Evolutionary conservation across 2,888 invertebrate genomes (phyloP).

Genomic region (Aphrophora alni): DNA sequence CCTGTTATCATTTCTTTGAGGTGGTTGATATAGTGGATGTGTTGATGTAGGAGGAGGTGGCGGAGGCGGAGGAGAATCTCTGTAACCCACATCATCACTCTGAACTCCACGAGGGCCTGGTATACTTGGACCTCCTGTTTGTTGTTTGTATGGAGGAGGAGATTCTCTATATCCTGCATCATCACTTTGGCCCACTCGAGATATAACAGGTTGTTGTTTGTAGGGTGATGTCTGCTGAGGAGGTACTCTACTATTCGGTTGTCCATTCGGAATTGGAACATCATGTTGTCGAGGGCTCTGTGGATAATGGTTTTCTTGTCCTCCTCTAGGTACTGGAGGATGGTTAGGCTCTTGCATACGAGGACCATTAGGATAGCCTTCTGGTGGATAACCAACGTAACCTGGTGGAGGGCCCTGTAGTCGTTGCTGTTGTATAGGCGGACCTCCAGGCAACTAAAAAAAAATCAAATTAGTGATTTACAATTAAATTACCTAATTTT

Average conservation of each 20-base stretch:
- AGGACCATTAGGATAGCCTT: slow-evolving; percentile 46
- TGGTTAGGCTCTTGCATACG: neutral
- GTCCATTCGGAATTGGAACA: neutral
- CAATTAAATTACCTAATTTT: too few species aligned
- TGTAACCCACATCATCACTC: slow-evolving; percentile 28
- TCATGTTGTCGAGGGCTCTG: slow-evolving; percentile 29
- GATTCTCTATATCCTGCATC: slow-evolving; percentile 50
- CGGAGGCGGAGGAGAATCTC: slow-evolving; percentile 61
- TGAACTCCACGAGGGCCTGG: slow-evolving; percentile 38
- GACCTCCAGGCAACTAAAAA: slow-evolving; percentile 26
- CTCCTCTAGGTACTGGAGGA: slow-evolving; percentile 58
- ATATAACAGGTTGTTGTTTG: slow-evolving; percentile 22
- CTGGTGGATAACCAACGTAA: slow-evolving; percentile 54
- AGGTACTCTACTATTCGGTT: slow-evolving; percentile 5
- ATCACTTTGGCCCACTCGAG: slow-evolving; percentile 31
- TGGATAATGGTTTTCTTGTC: slow-evolving; percentile 54
- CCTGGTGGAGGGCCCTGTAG: slow-evolving; percentile 42
- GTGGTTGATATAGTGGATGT: slow-evolving; percentile 67
- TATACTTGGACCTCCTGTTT: slow-evolving; percentile 38
- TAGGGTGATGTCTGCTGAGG: slow-evolving; percentile 30
- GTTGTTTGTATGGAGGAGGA: slow-evolving; percentile 7
- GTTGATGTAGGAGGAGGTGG: slow-evolving; percentile 74
- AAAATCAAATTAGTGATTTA: neutral
- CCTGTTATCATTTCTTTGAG: slow-evolving; percentile 32
- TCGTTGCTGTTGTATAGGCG: slow-evolving; percentile 9